A percentile compares a stretch with the other conserved stretches of the same genome.
These are phyloP conservation scores for Dione vanillae DNA, from an alignment of 2,888 invertebrate genomes.

Conservation along the genomic window DNA sequence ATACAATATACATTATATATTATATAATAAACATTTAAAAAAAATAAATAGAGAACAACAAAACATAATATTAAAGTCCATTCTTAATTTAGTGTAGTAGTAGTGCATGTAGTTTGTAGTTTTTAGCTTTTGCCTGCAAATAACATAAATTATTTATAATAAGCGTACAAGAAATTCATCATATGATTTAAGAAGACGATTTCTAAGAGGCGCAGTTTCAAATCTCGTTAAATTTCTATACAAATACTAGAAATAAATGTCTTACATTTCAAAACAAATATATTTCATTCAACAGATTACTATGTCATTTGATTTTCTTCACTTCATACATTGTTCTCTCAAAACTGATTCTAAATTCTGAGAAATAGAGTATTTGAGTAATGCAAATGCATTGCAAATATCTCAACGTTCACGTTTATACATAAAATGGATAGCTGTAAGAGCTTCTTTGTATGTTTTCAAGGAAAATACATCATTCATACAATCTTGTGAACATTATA, in stretches of 20 bases:
- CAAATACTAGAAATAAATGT: not conserved
- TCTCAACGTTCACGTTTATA: conserved; percentile 15
- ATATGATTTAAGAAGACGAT: no score
- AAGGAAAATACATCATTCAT: not conserved
- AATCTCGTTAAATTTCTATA: not conserved
- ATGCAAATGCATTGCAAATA: conserved; percentile 27
- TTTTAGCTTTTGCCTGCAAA: no score
- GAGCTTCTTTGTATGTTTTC: not conserved
- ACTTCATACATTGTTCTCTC: conserved; percentile 8
- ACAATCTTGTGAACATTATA: not conserved
- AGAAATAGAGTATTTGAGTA: conserved; percentile 22
- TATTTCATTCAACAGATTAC: conserved; percentile 4
- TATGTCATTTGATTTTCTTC: conserved; percentile 14
- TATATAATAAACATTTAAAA: no score
- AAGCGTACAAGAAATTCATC: no score
- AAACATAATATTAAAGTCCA: no score
- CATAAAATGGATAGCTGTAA: conserved; percentile 11
- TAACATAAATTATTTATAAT: no score
- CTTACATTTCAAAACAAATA: not conserved
- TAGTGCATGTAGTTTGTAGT: no score
- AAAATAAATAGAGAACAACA: no score
- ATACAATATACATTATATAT: no score
- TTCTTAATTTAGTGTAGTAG: no score
- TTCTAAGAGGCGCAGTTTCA: no score
- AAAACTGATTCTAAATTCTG: conserved; percentile 18